Evolutionary conservation across 2,113 vertebrate species (phyloP).

Genomic region (Carassius auratus): DNA sequence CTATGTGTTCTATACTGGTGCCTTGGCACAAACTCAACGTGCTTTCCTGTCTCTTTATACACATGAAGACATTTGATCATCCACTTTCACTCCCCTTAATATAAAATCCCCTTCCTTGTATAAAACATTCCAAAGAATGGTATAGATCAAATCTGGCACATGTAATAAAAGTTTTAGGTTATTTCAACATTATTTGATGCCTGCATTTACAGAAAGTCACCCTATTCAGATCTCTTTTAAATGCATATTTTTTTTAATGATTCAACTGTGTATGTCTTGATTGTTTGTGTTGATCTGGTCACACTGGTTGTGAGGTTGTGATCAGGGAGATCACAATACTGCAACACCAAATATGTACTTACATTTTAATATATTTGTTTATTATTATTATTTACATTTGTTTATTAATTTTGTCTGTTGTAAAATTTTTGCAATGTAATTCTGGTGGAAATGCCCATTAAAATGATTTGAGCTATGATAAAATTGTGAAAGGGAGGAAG

Average conservation of each 20-base stretch:
- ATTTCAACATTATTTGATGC: background rate
- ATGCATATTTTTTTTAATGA: background rate
- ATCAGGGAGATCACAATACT: background rate
- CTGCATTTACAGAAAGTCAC: background rate
- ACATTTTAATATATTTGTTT: too few relatives aligned
- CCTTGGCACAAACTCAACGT: slow-evolving; percentile 68
- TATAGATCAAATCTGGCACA: background rate
- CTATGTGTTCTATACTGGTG: slow-evolving; percentile 76
- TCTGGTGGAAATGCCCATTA: background rate
- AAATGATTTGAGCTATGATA: background rate
- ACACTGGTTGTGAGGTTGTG: background rate
- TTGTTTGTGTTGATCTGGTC: background rate
- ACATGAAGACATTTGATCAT: slow-evolving; percentile 15
- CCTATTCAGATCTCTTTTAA: background rate
- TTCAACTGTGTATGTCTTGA: background rate
- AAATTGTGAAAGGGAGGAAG: background rate
- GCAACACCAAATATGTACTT: too few relatives aligned
- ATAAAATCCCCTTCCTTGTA: slow-evolving; percentile 1
- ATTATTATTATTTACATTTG: too few relatives aligned
- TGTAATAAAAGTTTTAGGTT: background rate
- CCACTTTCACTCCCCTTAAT: background rate
- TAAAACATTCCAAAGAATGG: background rate
- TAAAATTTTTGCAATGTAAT: background rate
- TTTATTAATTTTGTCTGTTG: background rate
- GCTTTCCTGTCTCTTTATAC: slow-evolving; percentile 60